Base-by-base conservation (phyloP, 2,888 invertebrate genomes). In the Philonicus albiceps region DNA sequence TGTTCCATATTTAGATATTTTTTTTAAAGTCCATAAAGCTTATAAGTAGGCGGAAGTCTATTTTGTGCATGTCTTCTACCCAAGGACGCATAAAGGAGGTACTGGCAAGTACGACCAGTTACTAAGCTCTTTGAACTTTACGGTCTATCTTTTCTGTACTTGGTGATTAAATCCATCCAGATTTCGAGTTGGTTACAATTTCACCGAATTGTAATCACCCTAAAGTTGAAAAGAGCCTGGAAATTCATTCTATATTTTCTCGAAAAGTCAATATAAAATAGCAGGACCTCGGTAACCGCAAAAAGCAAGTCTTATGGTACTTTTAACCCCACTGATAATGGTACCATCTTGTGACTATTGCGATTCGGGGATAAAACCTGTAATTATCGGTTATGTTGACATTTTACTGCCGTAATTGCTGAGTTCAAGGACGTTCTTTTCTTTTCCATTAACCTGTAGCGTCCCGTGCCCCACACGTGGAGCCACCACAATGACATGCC, bases 261-360 rank as follows among this genome's bases (percentile, higher is more conserved):
- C 8, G 2, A 19, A 55, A 64, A 19, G 27, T 64, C 64, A 27
- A 64, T 64, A 64, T 64, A 27, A 19, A 64, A 64, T 19, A 2
- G 8, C n/a, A 64, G 64, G 64, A 64, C 64, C 64, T 27, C 22
- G 64, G 64, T 3, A 64, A 64, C 64, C 64, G 22, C 27, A 11
- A 27, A 43, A 64, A 64, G 64, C 22, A 64, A 37, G 22, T 27
- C 31, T 74, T 31, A 74, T 27, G 19, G 31, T 74, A 74, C 74
- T 74, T 34, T 81, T 81, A 81, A 81, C 31, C 43, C 8, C 16
- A 27, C n/a, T 43, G 84, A 72, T 84, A 84, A 84, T 84, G 84
- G 84, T 84, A 84, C 84, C 84, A 84, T 40, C 84, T 84, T 40
- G 84, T 84, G 84, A 30, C 73, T 84, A 73, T 27, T 37, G 73